These are phyloP conservation scores for Labia minor DNA, from an alignment of 2,888 invertebrate species.

Conservation along the genomic window DNA sequence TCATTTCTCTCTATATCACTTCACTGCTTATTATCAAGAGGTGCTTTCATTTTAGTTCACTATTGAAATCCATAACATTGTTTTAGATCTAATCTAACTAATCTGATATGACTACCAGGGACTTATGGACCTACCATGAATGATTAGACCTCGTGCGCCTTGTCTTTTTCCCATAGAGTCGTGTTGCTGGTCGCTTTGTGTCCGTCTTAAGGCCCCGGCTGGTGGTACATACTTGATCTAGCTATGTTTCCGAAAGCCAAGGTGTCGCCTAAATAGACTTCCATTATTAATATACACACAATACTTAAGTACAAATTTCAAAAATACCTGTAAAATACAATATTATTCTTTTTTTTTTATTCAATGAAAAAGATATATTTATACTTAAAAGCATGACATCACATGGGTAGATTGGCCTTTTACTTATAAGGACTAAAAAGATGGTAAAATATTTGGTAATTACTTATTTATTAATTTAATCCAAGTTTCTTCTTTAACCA, in stretches of 20 bases:
- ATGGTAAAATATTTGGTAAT: not conserved
- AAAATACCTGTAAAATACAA: too few species aligned
- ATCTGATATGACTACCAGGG: too few species aligned
- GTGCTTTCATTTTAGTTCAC: not conserved
- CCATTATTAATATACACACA: not conserved
- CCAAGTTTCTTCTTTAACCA: not conserved
- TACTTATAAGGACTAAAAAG: not conserved
- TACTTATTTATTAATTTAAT: not conserved
- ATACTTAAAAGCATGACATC: not conserved
- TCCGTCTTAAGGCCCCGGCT: slow-evolving; percentile 1
- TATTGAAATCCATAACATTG: not conserved
- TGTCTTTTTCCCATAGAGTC: not conserved
- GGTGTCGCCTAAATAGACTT: not conserved
- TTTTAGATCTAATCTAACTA: too few species aligned
- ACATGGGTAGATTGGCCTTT: not conserved
- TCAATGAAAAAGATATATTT: not conserved
- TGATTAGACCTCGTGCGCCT: not conserved
- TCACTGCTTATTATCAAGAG: not conserved
- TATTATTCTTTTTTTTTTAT: too few species aligned
- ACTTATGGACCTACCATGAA: not conserved
- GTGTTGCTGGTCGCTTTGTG: slow-evolving; percentile 2
- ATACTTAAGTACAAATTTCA: not conserved
- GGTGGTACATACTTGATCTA: slow-evolving; percentile 1
- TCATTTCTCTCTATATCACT: not conserved
- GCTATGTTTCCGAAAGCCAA: slow-evolving; percentile 8